These are phyloP conservation scores for Ranitomeya imitator DNA, from an alignment of 2,113 vertebrate species.

Conservation along the genomic window DNA sequence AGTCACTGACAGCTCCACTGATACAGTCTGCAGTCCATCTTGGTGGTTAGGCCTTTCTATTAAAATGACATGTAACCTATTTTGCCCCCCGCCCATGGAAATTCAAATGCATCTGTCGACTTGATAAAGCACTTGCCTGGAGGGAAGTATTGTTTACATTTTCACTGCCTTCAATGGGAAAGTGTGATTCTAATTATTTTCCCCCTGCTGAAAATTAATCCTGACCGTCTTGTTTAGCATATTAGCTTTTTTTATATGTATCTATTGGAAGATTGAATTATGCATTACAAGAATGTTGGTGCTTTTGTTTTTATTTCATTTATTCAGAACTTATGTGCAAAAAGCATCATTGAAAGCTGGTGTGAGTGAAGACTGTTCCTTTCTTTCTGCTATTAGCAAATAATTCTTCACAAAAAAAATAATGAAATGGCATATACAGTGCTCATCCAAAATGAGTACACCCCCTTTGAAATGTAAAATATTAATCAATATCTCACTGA, in stretches of 20 bases:
- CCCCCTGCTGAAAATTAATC: constrained; percentile 97
- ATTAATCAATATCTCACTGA: no score
- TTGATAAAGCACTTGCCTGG: constrained; percentile 99
- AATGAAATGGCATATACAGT: no score
- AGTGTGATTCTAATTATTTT: constrained; percentile 99
- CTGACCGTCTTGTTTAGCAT: constrained; percentile 86
- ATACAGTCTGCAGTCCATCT: constrained; percentile 83
- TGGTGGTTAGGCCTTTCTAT: constrained; percentile 90
- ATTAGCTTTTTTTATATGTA: constrained; percentile 78
- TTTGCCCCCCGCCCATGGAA: constrained; percentile 96
- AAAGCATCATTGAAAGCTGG: not conserved
- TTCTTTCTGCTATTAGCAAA: not conserved
- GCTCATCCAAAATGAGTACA: no score
- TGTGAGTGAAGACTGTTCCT: not conserved
- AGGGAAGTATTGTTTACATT: constrained; percentile 99
- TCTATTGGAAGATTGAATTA: constrained; percentile 62
- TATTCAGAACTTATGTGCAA: not conserved
- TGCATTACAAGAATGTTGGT: constrained; percentile 19
- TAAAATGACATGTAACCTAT: constrained; percentile 98
- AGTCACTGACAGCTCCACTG: constrained; percentile 83
- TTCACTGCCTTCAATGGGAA: constrained; percentile 97
- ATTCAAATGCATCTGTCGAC: constrained; percentile 99
- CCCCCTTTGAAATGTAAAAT: no score
- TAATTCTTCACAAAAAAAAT: not conserved
- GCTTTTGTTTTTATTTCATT: constrained; percentile 36